Evolutionary conservation across 2,888 invertebrate species (phyloP).

Genomic region (Anthrax anthrax): DNA sequence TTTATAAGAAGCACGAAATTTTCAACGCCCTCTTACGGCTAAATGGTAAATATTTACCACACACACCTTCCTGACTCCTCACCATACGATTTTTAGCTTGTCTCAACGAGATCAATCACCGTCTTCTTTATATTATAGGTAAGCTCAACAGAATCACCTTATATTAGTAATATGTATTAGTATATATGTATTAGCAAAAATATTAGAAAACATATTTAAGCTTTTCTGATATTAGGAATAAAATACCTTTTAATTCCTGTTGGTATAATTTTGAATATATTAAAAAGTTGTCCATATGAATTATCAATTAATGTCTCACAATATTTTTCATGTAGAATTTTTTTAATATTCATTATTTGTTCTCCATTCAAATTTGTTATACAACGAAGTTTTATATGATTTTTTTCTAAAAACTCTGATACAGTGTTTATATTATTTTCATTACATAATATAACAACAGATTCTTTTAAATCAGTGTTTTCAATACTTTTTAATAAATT

Average conservation of each 20-base stretch:
- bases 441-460: conserved; percentile 4
- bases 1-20: too few relatives aligned
- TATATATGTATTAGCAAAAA: not conserved
- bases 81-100: too few relatives aligned
- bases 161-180: too few relatives aligned
- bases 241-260: conserved; percentile 3
- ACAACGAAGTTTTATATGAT: not conserved
- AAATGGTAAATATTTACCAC: too few relatives aligned
- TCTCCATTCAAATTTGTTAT: not conserved
- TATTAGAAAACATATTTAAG: not conserved
- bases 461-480: conserved; percentile 2
- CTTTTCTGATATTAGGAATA: not conserved
- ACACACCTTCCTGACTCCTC: too few relatives aligned
- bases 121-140: too few relatives aligned
- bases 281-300: not conserved
- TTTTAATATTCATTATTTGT: conserved; percentile 1
- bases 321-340: not conserved
- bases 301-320: not conserved
- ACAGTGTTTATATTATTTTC: not conserved
- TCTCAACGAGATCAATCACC: too few relatives aligned
- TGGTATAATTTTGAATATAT: not conserved
- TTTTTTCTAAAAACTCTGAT: conserved; percentile 1
- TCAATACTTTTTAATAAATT: conserved; percentile 1
- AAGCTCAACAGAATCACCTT: too few relatives aligned
- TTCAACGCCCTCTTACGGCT: too few relatives aligned